A percentile compares a stretch with the other conserved stretches of the same genome.
phyloP scores from a whole-genome alignment of 2,888 invertebrate species.

The Arge pagana region DNA sequence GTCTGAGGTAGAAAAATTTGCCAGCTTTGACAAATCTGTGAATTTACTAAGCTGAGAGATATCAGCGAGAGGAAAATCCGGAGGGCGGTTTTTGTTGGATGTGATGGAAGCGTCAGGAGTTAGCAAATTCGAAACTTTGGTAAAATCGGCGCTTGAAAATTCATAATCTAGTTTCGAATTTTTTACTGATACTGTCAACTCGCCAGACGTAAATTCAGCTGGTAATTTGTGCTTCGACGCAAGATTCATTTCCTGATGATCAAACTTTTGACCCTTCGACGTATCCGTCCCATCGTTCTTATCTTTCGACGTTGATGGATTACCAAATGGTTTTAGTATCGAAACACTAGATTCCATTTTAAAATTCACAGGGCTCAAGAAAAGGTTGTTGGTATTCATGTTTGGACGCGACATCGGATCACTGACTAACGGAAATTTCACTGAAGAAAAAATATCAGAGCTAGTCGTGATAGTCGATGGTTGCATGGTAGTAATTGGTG shows the following conservation, averaged over 20 bases:
- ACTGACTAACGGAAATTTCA: slow-evolving; percentile 70
- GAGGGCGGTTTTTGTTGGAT: slow-evolving; percentile 37
- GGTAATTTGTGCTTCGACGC: slow-evolving; percentile 26
- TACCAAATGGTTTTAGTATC: slow-evolving; percentile 47
- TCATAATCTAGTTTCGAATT: slow-evolving; percentile 52
- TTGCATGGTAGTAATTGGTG: slow-evolving; percentile 61
- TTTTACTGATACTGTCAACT: slow-evolving; percentile 53
- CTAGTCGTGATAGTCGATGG: slow-evolving; percentile 68
- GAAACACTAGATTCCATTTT: slow-evolving; percentile 50
- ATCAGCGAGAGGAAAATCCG: slow-evolving; percentile 52
- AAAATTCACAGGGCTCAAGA: slow-evolving; percentile 66
- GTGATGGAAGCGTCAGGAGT: slow-evolving; percentile 49
- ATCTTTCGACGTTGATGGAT: slow-evolving; percentile 43
- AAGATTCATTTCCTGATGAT: slow-evolving; percentile 28
- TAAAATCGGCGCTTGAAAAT: slow-evolving; percentile 29
- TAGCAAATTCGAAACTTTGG: slow-evolving; percentile 15
- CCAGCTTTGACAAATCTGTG: slow-evolving; percentile 50
- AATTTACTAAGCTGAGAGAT: slow-evolving; percentile 51
- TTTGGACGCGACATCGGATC: slow-evolving; percentile 79
- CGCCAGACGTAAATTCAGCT: slow-evolving; percentile 52
- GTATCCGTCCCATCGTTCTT: slow-evolving; percentile 40
- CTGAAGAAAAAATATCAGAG: slow-evolving; percentile 68
- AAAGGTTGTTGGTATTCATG: slow-evolving; percentile 78
- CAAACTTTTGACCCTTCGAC: slow-evolving; percentile 33
- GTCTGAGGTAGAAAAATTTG: slow-evolving; percentile 51